Percentiles rank a stretch among this genome's conserved stretches.
Conservation (phyloP, 2,888 invertebrate genomes). For the Coelogynopora nodosa region DNA sequence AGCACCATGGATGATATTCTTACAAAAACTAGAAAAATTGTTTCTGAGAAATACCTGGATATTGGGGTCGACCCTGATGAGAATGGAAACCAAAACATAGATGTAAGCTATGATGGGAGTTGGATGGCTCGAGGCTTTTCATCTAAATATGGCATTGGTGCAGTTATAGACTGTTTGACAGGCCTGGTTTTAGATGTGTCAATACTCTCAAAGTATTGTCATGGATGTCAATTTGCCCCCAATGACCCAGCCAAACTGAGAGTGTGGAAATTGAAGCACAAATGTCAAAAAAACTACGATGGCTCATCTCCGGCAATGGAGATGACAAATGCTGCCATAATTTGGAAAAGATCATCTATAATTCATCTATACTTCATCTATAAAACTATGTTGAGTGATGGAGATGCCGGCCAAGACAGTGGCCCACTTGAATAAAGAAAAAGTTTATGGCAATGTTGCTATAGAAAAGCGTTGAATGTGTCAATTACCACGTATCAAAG, state of each 20-base stretch:
- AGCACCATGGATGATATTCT: background rate
- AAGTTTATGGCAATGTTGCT: too few species aligned
- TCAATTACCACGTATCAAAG: too few species aligned
- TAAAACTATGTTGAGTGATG: background rate
- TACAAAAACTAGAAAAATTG: background rate
- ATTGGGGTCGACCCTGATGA: background rate
- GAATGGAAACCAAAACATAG: background rate
- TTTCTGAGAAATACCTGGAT: background rate
- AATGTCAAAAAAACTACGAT: background rate
- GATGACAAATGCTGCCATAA: background rate
- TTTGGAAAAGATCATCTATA: background rate
- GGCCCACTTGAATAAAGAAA: too few species aligned
- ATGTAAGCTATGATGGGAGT: background rate
- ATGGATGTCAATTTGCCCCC: background rate
- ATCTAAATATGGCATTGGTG: background rate
- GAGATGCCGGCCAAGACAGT: too few species aligned
- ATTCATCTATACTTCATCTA: background rate
- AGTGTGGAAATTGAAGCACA: background rate
- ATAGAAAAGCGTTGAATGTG: too few species aligned
- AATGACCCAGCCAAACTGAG: background rate
- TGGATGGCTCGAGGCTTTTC: background rate
- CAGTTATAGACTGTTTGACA: background rate
- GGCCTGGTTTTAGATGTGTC: background rate
- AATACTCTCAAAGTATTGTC: background rate
- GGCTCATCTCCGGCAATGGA: background rate